Evolutionary conservation across 2,113 vertebrate species (phyloP), one percentile per base, ranked within the genome.

Genomic region (Formicarius rufipectus): DNA sequence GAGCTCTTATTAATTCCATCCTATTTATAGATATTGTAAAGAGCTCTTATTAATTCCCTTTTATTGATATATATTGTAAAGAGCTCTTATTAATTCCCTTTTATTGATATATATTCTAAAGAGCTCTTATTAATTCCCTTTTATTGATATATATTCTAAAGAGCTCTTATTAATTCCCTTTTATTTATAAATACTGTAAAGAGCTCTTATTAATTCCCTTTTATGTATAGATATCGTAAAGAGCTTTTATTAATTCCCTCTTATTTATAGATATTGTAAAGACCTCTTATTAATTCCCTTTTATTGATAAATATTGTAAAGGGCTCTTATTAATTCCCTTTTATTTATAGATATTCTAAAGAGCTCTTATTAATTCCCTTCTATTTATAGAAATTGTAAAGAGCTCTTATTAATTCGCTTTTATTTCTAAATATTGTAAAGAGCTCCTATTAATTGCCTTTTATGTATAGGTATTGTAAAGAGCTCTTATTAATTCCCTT

Each of bases 131-230:
- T 79, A 68, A 72, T 84, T 49, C 56, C 25, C 55, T 84, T 95
- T 92, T 91, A 72, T 92, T 95, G 59, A 93, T 87, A 83, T 94
- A 91, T 76, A 91, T n/a, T n/a, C n/a, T n/a, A n/a, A n/a, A 74
- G 45, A 58, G 75, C 40, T 90, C 93, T 89, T 69, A 87, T 94
- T 79, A 68, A 72, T 84, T 49, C 56, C 25, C 55, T 84, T 95
- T 92, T 91, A 72, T 92, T 95, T 62, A 93, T 87, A 83, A 95
- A 91, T 76, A 91, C n/a, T n/a, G n/a, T n/a, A n/a, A n/a, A 74
- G 45, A 58, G 75, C 40, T 90, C 93, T 89, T 69, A 87, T 94
- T 79, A 68, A 72, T 84, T 49, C 56, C 25, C 55, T 84, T 95
- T 92, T 91, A 72, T 92, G 94, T 62, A 93, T 87, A 83, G 94